A percentile compares a stretch with the other conserved stretches of the same genome.
These are phyloP conservation scores for Nezara viridula DNA, from an alignment of 2,888 invertebrate genomes.

Conservation along the genomic window DNA sequence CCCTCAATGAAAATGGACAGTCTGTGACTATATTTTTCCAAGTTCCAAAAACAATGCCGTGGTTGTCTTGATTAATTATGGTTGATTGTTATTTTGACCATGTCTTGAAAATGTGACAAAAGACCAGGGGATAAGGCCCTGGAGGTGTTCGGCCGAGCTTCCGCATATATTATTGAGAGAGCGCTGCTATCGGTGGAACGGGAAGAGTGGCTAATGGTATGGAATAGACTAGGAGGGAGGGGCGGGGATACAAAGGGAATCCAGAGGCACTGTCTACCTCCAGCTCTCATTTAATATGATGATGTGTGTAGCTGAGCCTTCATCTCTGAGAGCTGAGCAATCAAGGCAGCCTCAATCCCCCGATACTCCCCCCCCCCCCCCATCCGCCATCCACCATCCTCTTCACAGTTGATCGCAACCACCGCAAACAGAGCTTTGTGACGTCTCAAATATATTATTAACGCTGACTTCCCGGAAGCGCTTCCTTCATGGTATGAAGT, in stretches of 20 bases:
- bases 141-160: neutral
- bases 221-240: neutral
- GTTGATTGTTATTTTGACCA: no score
- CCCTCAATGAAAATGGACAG: no score
- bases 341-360: neutral
- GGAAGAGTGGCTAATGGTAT: slow-evolving; percentile 16
- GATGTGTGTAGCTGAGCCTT: slow-evolving; percentile 26
- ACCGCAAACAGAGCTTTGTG: slow-evolving; percentile 19
- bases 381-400: no score
- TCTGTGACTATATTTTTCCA: no score
- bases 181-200: neutral
- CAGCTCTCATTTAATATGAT: slow-evolving; percentile 15
- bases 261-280: slow-evolving; percentile 23
- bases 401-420: neutral
- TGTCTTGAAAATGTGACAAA: neutral
- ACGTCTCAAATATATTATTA: slow-evolving; percentile 4
- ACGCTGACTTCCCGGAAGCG: neutral
- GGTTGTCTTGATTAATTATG: no score
- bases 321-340: slow-evolving; percentile 16
- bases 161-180: neutral
- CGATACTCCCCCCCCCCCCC: neutral
- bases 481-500: neutral
- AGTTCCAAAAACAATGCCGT: no score
- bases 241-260: neutral
- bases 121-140: neutral